phyloP scores from a whole-genome alignment of 53 echinoderm and acorn worm species.

The Zoroaster sp. region DNA sequence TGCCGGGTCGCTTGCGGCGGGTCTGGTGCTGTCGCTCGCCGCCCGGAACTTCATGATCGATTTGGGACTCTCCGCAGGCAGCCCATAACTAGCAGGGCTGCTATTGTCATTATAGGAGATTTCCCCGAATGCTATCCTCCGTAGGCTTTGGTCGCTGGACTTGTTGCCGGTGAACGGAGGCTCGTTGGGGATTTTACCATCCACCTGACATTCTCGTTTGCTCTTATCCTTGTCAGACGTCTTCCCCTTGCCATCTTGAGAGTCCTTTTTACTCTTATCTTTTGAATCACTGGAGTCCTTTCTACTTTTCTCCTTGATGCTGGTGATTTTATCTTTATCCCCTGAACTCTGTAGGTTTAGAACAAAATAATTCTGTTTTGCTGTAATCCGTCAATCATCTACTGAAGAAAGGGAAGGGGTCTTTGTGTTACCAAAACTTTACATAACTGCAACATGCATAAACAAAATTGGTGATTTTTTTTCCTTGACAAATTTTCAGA shows the following conservation, averaged over 20 bases:
- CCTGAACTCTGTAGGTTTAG: not conserved
- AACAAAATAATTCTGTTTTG: not conserved
- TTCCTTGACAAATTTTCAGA: no score
- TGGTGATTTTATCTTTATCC: not conserved
- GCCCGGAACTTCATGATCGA: slow-evolving; percentile 55
- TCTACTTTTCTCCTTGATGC: not conserved
- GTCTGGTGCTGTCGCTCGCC: not conserved
- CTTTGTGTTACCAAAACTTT: no score
- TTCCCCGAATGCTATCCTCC: slow-evolving; percentile 75
- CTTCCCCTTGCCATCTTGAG: slow-evolving; percentile 1
- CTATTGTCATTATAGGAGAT: slow-evolving; percentile 50
- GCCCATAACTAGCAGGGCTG: slow-evolving; percentile 20
- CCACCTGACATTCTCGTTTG: slow-evolving; percentile 14
- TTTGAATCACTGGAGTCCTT: not conserved
- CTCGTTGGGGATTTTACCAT: not conserved
- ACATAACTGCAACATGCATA: no score
- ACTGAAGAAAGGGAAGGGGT: no score
- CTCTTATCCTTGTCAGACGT: slow-evolving; percentile 5
- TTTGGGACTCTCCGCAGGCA: slow-evolving; percentile 30
- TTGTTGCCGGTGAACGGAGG: not conserved
- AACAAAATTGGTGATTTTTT: no score
- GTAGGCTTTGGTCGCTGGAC: slow-evolving; percentile 53
- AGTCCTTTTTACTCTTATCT: not conserved
- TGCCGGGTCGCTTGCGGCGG: not conserved
- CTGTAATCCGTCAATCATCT: no score